Percentiles rank a stretch among this genome's conserved stretches.
phyloP scores from a whole-genome alignment of 2,888 invertebrate genomes.

The Callimorpha dominula region DNA sequence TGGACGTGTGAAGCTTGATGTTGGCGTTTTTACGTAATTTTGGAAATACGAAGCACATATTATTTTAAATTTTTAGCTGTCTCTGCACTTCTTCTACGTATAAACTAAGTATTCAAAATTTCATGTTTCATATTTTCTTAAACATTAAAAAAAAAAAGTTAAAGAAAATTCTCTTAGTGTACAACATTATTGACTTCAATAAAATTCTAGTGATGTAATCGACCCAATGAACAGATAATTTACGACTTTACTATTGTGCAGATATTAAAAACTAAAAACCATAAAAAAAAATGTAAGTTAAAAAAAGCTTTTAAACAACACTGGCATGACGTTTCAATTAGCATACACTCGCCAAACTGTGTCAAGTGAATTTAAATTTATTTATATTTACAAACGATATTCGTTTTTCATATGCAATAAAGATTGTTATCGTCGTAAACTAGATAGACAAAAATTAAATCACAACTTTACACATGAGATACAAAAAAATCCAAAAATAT shows the following conservation, averaged over 20 bases:
- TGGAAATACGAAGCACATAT: too few relatives aligned
- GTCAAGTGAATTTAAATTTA: slow-evolving; percentile 16
- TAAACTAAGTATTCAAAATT: too few relatives aligned
- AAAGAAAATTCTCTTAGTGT: too few relatives aligned
- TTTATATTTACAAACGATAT: slow-evolving; percentile 2
- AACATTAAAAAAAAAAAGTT: too few relatives aligned
- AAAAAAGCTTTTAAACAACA: neutral
- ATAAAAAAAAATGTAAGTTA: neutral
- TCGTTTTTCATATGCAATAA: slow-evolving; percentile 6
- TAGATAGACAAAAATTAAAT: neutral
- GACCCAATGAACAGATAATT: too few relatives aligned
- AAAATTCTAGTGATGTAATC: too few relatives aligned
- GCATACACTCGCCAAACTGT: slow-evolving; percentile 5
- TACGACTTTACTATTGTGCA: neutral
- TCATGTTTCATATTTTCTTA: too few relatives aligned
- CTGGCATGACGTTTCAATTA: neutral
- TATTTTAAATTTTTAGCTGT: too few relatives aligned
- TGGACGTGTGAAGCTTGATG: too few relatives aligned
- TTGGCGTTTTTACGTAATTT: too few relatives aligned
- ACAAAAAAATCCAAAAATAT: neutral
- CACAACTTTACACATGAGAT: neutral
- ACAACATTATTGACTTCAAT: too few relatives aligned
- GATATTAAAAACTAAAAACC: neutral
- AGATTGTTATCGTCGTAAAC: neutral
- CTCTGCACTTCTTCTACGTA: too few relatives aligned